Base-by-base conservation (phyloP, 2,113 vertebrate genomes). In the Hoplias malabaricus region DNA sequence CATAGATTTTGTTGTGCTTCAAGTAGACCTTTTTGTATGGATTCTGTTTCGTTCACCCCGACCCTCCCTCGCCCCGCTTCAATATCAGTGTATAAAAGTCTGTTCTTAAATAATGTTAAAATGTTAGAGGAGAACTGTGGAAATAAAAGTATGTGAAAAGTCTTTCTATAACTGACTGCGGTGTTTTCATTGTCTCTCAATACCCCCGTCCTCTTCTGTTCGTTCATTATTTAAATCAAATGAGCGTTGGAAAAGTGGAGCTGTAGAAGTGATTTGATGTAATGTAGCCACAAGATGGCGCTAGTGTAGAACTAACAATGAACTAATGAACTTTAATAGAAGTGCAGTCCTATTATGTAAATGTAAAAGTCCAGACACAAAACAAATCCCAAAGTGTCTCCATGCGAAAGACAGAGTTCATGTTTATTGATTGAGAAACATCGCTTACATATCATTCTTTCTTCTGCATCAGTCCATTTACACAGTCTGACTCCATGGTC, bases 111-210 rank as follows among this genome's bases (percentile, higher is more conserved):
- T 95, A 95, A 96, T 95, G 93, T 94, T 95, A 94, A 94, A 92
- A 92, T 96, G 95, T 96, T 97, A 96, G 90, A 92, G 95, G 95
- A 98, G 95, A 97, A 97, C 91, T 89, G 96, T 99, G 95, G 90
- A 96, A 99, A 98, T 98, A 98, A 93, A 98, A 97, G 91, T 95
- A 94, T 95, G 95, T 98, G 96, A 95, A 96, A 96, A 95, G 90
- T 95, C 92, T 95, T 95, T 96, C 93, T 96, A 94, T 93, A 94
- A 89, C 59, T 80, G 82, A n/a, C 87, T 90, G 34, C 43, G 84
- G 79, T 31, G 23, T 85, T 66, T 79, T 84, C 43, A 80, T 63
- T 73, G 50, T 10, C 16, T 19, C 8, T 12, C 11, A 9, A 25
- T 9, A 53, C 1, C 21, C 23, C 5, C 53, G 3, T 6, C 2